Conservation (phyloP, 1,140 invertebrate species). For the Stenopsyche tienmushanensis region DNA sequence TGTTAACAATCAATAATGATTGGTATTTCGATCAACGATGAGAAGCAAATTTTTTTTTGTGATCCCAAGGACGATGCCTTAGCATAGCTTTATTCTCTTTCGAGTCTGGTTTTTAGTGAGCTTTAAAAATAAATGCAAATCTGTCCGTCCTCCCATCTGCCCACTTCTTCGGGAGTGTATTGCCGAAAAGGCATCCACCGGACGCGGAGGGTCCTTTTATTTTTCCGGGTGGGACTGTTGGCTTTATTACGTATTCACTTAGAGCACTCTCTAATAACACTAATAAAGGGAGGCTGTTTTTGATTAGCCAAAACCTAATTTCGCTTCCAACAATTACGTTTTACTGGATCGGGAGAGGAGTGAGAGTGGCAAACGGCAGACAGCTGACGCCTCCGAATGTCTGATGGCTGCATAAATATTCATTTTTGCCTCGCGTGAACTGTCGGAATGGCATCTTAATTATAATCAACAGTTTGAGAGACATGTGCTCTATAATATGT, state of each 20-base stretch:
- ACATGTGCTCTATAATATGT: too few species aligned
- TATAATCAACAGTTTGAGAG: too few species aligned
- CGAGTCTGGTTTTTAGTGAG: too few species aligned
- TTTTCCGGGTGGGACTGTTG: neutral
- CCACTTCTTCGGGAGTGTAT: too few species aligned
- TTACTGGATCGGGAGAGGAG: neutral
- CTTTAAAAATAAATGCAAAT: too few species aligned
- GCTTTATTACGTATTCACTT: constrained; percentile 7
- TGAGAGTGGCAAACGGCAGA: neutral
- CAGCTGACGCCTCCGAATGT: neutral
- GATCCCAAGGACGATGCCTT: neutral
- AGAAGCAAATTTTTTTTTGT: neutral
- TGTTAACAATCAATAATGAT: neutral
- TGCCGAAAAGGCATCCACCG: too few species aligned
- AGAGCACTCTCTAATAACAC: neutral
- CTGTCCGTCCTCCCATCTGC: too few species aligned
- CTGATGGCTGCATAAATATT: neutral
- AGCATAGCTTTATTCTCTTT: too few species aligned
- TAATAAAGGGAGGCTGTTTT: neutral
- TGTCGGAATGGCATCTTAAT: too few species aligned
- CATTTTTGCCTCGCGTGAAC: too few species aligned
- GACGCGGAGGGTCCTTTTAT: too few species aligned
- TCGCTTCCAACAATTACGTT: neutral
- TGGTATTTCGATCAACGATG: too few species aligned
- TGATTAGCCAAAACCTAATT: neutral